Conservation (phyloP, 2,797 vertebrate species). For the Manis javanica region DNA sequence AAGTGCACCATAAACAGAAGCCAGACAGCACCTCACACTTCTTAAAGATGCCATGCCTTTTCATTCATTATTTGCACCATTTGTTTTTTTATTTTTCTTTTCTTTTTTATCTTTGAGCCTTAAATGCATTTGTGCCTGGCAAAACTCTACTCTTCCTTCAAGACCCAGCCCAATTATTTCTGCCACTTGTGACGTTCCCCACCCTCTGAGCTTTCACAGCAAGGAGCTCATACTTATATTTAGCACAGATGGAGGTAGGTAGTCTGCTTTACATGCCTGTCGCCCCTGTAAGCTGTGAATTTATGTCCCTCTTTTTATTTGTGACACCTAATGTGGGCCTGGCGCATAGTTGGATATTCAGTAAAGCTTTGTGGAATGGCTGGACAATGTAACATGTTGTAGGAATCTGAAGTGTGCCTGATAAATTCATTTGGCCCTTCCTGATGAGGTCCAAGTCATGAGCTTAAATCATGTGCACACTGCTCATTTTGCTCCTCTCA, state of each 20-base stretch:
- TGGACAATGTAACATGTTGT: background rate
- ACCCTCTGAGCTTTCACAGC: background rate
- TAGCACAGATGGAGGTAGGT: background rate
- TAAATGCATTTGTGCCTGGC: background rate
- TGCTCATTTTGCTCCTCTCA: background rate
- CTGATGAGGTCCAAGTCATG: background rate
- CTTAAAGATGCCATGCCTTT: background rate
- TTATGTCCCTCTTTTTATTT: background rate
- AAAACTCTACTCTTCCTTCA: slow-evolving; percentile 14
- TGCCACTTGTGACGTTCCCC: background rate
- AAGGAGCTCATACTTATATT: background rate
- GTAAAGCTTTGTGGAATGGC: background rate
- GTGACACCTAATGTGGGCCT: background rate
- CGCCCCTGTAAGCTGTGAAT: background rate
- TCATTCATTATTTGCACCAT: background rate
- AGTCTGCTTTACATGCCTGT: background rate
- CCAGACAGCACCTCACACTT: background rate
- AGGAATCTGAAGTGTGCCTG: background rate
- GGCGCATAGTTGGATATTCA: background rate
- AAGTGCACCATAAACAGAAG: background rate
- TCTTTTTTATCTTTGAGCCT: background rate
- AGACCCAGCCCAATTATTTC: background rate
- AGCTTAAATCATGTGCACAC: background rate
- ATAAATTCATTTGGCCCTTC: background rate
- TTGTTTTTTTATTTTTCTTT: background rate